Conservation (phyloP, 2,888 invertebrate genomes). For the Plusia festucae region DNA sequence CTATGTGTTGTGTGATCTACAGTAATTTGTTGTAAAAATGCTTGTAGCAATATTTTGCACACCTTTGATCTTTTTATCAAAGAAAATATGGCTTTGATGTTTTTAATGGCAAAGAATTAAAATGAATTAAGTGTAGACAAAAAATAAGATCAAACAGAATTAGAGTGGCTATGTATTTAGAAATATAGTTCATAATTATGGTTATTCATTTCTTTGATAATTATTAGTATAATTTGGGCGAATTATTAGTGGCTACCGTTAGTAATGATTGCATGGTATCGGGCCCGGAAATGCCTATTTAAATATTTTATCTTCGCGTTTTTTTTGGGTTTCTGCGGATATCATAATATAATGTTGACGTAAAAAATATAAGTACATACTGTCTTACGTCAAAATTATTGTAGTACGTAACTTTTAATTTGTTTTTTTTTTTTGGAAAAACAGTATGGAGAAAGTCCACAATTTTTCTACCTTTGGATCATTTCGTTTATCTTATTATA, state of each 20-base stretch:
- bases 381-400: too few relatives aligned
- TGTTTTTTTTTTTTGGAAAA: too few relatives aligned
- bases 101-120: slow-evolving; percentile 38
- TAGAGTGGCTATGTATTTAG: slow-evolving; percentile 21
- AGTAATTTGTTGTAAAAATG: not conserved
- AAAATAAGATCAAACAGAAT: slow-evolving; percentile 35
- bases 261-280: slow-evolving; percentile 5
- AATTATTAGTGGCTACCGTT: not conserved
- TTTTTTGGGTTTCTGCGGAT: not conserved
- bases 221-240: not conserved
- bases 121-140: slow-evolving; percentile 44
- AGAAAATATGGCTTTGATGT: slow-evolving; percentile 52
- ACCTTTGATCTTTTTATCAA: slow-evolving; percentile 39
- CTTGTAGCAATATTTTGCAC: slow-evolving; percentile 14
- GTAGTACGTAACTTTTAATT: too few relatives aligned
- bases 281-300: not conserved
- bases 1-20: not conserved
- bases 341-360: not conserved
- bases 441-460: too few relatives aligned
- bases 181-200: slow-evolving; percentile 8
- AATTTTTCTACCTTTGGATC: too few relatives aligned
- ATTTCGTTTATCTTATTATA: too few relatives aligned
- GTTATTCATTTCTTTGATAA: slow-evolving; percentile 6
- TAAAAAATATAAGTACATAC: not conserved
- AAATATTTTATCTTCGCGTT: not conserved